Conservation (phyloP, 2,797 vertebrate genomes). For the Esox masquinongy region DNA sequence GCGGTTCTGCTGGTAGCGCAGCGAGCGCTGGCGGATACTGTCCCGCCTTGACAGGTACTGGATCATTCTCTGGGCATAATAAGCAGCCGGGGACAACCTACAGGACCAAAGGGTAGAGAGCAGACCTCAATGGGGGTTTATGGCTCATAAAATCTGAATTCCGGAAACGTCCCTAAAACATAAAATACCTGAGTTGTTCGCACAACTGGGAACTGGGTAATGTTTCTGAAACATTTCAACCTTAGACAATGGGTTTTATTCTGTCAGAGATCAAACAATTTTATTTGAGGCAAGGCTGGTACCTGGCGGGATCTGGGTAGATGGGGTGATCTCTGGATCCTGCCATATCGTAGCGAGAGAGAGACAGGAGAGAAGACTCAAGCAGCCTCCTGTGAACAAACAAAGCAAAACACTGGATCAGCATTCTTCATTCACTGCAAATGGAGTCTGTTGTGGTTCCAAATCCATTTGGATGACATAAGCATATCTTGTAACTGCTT, state of each 20-base stretch:
- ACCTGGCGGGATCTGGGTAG: constrained; percentile 99
- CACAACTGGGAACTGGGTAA: too few species aligned
- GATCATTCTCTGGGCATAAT: constrained; percentile 99
- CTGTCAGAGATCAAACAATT: neutral
- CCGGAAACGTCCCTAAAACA: too few species aligned
- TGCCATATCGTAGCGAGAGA: constrained; percentile 95
- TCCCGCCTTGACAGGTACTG: constrained; percentile 96
- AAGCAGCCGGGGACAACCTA: constrained; percentile 96
- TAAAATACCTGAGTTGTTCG: too few species aligned
- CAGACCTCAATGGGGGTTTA: neutral
- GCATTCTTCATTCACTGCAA: neutral
- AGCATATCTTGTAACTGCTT: neutral
- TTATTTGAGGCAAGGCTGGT: constrained; percentile 25
- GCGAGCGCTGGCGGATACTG: constrained; percentile 97
- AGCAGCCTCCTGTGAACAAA: constrained; percentile 85
- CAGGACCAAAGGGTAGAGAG: neutral
- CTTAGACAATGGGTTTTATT: neutral
- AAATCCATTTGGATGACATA: neutral
- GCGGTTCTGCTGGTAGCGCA: constrained; percentile 94
- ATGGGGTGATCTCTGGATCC: constrained; percentile 98
- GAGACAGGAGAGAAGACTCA: constrained; percentile 94
- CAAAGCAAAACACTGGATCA: neutral
- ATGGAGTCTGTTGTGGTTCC: neutral
- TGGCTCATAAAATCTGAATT: neutral
- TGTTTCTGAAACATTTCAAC: neutral